Percentiles rank a stretch among this genome's conserved stretches.
Conservation (phyloP, 2,797 vertebrate genomes). For the Furcifer pardalis region DNA sequence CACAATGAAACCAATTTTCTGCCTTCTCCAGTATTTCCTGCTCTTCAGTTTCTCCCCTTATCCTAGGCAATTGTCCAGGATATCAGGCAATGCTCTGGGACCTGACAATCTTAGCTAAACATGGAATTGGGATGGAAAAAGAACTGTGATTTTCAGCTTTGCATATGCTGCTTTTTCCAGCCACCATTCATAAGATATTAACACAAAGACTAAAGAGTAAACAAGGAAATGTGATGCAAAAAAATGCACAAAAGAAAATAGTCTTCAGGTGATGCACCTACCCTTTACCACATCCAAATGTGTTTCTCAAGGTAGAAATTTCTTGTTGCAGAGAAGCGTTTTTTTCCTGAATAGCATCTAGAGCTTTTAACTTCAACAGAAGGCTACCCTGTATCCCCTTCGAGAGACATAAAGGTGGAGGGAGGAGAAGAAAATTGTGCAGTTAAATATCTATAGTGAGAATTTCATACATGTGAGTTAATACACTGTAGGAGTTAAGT, state of each 20-base stretch:
- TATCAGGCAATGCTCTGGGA: not conserved
- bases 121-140: not conserved
- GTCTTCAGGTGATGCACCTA: conserved; percentile 44
- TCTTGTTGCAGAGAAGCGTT: conserved; percentile 27
- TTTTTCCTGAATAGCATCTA: conserved; percentile 21
- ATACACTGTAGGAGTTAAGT: not conserved
- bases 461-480: not conserved
- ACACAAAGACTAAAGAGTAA: not conserved
- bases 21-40: no score
- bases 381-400: conserved; percentile 56
- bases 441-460: not conserved
- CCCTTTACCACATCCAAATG: conserved; percentile 42
- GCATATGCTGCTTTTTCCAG: not conserved
- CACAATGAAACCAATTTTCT: no score
- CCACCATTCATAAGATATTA: no score
- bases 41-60: no score
- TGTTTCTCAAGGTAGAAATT: conserved; percentile 14
- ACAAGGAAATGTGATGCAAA: not conserved
- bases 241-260: not conserved
- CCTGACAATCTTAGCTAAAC: not conserved
- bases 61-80: no score
- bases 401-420: conserved; percentile 12
- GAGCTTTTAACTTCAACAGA: conserved; percentile 51
- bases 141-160: not conserved
- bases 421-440: not conserved